Evolutionary conservation across 2,113 vertebrate species (phyloP), one percentile per base, ranked within the genome.

Genomic region (Axis porcinus): DNA sequence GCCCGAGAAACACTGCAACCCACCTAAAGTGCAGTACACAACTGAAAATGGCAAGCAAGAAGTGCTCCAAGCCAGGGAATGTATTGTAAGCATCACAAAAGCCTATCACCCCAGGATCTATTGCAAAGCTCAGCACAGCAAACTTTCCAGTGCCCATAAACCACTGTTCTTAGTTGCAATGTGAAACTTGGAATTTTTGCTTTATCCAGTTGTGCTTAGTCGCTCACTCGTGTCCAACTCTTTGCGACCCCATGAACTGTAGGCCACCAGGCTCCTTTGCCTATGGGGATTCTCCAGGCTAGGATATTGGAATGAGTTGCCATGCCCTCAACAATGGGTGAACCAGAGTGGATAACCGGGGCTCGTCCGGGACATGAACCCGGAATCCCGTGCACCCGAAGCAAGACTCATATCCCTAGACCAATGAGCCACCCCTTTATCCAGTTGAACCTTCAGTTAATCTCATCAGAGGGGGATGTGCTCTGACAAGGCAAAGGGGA

Each of bases 51-150:
- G 95, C 97, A 88, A 89, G 97, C 89, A 28, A 93, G 96, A 97
- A 94, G 52, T 45, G 86, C 89, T 89, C 93, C 58, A 45, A 97
- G 96, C 97, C 95, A 52, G 97, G 95, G 95, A 82, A 70, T 94
- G 97, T 96, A 93, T 60, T 90, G 95, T 93, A 97, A 97, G 94
- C 95, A 57, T 25, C 40, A 94, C 96, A 97, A 90, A 98, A 97
- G 74, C 93, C 95, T 64, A 0, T 97, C 94, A 52, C 93, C 97
- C 25, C 1, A 2, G 47, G 7, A 43, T 19, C 27, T 83, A 2
- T 33, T 25, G 86, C 86, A 88, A 81, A 15, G 14, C 91, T 87
- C 40, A 33, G 64, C 81, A 19, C 81, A 36, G 84, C 43, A 6
- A 50, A 85, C 40, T 94, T 43, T 50, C 36, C 23, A 23, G 67